Conservation (phyloP, 2,888 invertebrate species). For the Pecten maximus region DNA sequence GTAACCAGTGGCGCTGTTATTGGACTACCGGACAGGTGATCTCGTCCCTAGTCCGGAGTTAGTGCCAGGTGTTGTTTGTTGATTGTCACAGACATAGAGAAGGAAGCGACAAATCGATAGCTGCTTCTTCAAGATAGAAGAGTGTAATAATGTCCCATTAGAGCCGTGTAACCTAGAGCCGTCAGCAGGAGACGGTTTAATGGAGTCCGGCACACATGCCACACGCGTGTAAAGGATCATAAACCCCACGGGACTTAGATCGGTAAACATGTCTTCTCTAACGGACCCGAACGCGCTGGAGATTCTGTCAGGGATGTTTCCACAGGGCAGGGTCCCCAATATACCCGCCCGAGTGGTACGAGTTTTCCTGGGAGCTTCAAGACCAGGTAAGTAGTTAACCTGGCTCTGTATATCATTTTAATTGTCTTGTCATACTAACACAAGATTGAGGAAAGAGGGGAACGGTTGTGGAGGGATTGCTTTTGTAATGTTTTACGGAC, state of each 20-base stretch:
- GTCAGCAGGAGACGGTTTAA: slow-evolving; percentile 14
- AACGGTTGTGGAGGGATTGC: neutral
- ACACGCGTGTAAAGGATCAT: neutral
- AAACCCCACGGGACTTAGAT: neutral
- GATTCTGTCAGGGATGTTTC: slow-evolving; percentile 63
- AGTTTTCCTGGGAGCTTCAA: slow-evolving; percentile 72
- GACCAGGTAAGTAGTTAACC: slow-evolving; percentile 67
- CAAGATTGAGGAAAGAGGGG: neutral
- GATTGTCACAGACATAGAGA: slow-evolving; percentile 27
- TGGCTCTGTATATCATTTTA: no score
- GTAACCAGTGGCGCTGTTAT: slow-evolving; percentile 28
- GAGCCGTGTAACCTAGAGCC: neutral
- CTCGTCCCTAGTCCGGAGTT: slow-evolving; percentile 22
- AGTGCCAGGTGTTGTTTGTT: slow-evolving; percentile 29
- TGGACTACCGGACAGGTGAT: slow-evolving; percentile 36
- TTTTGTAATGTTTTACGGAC: no score
- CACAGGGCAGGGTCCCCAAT: slow-evolving; percentile 65
- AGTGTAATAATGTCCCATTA: neutral
- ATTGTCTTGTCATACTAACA: slow-evolving; percentile 36
- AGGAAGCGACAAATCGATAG: slow-evolving; percentile 12
- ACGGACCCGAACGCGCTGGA: slow-evolving; percentile 54
- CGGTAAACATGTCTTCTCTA: neutral
- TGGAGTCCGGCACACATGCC: neutral
- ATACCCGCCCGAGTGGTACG: slow-evolving; percentile 70
- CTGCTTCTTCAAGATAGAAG: neutral